Evolutionary conservation across 2,888 invertebrate species (phyloP), one percentile per base, ranked within the genome.

Genomic region (Podabrus alpinus): DNA sequence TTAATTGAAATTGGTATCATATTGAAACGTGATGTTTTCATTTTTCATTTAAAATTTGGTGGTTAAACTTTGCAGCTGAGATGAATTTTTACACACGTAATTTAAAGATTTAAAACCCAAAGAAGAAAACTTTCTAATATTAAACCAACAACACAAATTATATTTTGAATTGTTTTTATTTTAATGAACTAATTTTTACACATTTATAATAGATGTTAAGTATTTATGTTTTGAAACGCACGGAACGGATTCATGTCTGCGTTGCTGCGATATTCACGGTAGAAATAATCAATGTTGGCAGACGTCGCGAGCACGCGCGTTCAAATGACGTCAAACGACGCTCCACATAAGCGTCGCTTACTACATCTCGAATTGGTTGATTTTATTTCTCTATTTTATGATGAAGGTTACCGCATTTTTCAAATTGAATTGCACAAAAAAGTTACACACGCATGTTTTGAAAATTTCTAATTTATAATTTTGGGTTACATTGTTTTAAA

Each of bases 281-380:
- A 81, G 82, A 81, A 84, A 84, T 85, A 85, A 86, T 86, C 86
- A 84, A 86, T 86, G 85, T 83, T 83, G 81, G 81, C 82, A 82
- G 80, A 77, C 81, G 81, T 80, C 83, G 79, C 80, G 85, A 82
- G 85, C 86, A 85, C 84, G 86, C 87, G 86, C 86, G 84, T 83
- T 83, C 78, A 76, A 77, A 81, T 87, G 86, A 87, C 87, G 87
- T 86, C 86, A 86, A 80, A 82, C 75, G 83, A 85, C 85, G 84
- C 84, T 82, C 66, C 69, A 68, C 74, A 77, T 68, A 68, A 72
- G 72, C 77, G 77, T 68, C 79, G 71, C 74, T 66, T 74, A 76
- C 24, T 66, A 59, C 15, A 64, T 24, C 60, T 17, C 59, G 16
- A 61, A 64, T 64, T 64, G 17, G 62, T 64, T 21, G 62, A 64